Percentiles rank a stretch among this genome's conserved stretches.
phyloP scores from a whole-genome alignment of 2,797 vertebrate species.

The Atherinosoma microstoma region DNA sequence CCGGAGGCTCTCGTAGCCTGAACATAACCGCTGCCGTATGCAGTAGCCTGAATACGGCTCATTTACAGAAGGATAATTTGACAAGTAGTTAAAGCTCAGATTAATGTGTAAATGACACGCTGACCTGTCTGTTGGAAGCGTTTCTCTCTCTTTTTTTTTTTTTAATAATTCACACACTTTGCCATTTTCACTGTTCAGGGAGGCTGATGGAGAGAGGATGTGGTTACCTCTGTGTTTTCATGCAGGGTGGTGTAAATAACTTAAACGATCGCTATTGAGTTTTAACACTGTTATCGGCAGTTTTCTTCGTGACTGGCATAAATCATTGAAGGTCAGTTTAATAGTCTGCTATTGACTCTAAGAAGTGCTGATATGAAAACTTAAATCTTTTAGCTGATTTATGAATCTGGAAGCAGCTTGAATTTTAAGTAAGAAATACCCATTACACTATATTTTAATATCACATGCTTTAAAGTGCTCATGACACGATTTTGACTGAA shows the following conservation, averaged over 20 bases:
- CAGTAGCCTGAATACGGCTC: neutral
- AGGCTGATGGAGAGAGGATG: neutral
- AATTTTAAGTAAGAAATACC: neutral
- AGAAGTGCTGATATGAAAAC: slow-evolving; percentile 18
- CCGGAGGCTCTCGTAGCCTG: slow-evolving; percentile 3
- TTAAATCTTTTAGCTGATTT: slow-evolving; percentile 25
- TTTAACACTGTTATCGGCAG: slow-evolving; percentile 19
- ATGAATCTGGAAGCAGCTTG: slow-evolving; percentile 3
- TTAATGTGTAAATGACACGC: slow-evolving; percentile 6
- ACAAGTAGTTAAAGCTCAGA: neutral
- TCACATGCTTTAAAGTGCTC: neutral
- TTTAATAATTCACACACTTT: neutral
- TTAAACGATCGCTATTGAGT: slow-evolving; percentile 12
- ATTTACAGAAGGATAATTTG: neutral
- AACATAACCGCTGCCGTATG: neutral
- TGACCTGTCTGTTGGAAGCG: slow-evolving; percentile 14
- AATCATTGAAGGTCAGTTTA: slow-evolving; percentile 47
- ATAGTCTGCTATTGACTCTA: slow-evolving; percentile 35
- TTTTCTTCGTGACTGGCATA: slow-evolving; percentile 25
- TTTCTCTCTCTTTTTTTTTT: neutral
- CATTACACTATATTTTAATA: neutral
- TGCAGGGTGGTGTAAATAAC: slow-evolving; percentile 21
- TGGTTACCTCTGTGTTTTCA: slow-evolving; percentile 1
- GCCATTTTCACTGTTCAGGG: neutral
- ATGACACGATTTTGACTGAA: too few relatives aligned